These are phyloP conservation scores for Chelonus insularis DNA, from an alignment of 1,140 invertebrate species.

Conservation along the genomic window DNA sequence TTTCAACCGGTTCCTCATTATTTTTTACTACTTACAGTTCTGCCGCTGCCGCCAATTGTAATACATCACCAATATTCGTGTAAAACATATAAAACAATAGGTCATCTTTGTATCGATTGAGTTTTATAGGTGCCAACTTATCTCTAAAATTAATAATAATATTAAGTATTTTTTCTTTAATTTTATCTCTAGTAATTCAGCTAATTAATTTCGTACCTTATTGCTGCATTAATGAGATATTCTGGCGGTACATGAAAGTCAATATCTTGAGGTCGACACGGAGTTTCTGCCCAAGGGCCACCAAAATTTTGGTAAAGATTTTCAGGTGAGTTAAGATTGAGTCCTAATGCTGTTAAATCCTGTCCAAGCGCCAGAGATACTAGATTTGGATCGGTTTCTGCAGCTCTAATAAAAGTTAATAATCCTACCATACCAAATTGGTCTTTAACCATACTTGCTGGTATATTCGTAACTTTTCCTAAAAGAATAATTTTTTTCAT, in stretches of 20 bases:
- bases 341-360: conserved; percentile 94
- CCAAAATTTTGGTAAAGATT: conserved; percentile 96
- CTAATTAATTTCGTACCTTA: conserved; percentile 62
- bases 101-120: conserved; percentile 98
- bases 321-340: conserved; percentile 97
- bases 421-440: conserved; percentile 99
- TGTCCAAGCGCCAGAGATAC: conserved; percentile 94
- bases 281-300: conserved; percentile 96
- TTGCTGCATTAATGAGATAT: conserved; percentile 93
- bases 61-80: conserved; percentile 95
- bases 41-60: conserved; percentile 93
- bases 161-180: conserved; percentile 1
- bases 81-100: conserved; percentile 99
- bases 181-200: no score
- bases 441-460: conserved; percentile 96
- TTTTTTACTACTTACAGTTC: conserved; percentile 82
- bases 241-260: conserved; percentile 98
- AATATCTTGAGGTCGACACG: conserved; percentile 97
- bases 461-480: conserved; percentile 97
- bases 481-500: no score
- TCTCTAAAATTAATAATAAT: conserved; percentile 64
- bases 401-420: conserved; percentile 94
- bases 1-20: background rate
- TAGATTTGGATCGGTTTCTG: conserved; percentile 94
- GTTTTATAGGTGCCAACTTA: conserved; percentile 92